Conservation (phyloP, 1,140 invertebrate genomes). For the Bilobella aurantiaca region DNA sequence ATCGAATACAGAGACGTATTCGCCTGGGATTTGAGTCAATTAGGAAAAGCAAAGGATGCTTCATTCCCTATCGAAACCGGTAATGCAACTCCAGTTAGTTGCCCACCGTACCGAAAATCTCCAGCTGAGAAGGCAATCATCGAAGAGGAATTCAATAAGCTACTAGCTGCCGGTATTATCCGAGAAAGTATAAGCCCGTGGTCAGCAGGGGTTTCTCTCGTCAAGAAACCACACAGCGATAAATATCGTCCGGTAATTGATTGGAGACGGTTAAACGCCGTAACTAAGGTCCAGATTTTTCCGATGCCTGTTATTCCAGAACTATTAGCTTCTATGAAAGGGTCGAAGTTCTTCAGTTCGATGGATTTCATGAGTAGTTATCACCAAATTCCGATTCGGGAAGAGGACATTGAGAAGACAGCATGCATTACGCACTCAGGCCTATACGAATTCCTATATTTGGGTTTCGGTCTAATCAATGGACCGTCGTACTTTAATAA, state of each 20-base stretch:
- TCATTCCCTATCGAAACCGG: neutral
- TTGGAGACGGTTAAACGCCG: constrained; percentile 42
- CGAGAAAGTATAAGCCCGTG: neutral
- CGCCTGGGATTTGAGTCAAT: neutral
- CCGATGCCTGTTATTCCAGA: constrained; percentile 46
- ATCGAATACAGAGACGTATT: neutral
- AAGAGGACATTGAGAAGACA: constrained; percentile 25
- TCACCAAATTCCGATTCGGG: neutral
- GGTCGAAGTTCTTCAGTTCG: neutral
- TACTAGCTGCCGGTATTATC: neutral
- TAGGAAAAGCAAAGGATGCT: constrained; percentile 1
- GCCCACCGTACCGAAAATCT: neutral
- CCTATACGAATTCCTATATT: constrained; percentile 38
- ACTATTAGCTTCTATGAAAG: neutral
- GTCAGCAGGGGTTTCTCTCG: neutral
- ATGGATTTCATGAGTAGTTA: neutral
- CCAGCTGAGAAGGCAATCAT: neutral
- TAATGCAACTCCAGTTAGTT: neutral
- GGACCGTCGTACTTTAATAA: constrained; percentile 41
- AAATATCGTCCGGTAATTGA: constrained; percentile 41
- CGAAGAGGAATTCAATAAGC: neutral
- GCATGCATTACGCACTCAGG: constrained; percentile 37
- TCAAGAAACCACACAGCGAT: neutral
- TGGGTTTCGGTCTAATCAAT: constrained; percentile 44
- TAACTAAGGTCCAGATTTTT: constrained; percentile 39